Base-by-base conservation (phyloP, 2,113 vertebrate genomes). In the Mirounga angustirostris region DNA sequence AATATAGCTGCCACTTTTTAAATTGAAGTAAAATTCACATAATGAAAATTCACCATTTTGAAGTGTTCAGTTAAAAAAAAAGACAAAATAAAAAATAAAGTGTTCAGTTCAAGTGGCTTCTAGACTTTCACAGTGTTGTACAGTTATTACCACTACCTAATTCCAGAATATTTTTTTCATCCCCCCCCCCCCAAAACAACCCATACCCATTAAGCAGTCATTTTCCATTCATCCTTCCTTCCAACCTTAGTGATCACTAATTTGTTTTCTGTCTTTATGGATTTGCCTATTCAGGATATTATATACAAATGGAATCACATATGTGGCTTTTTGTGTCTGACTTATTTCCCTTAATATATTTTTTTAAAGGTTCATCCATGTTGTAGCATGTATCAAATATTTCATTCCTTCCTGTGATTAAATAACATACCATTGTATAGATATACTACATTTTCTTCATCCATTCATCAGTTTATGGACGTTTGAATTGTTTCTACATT, bases 161-260 rank as follows among this genome's bases (percentile, higher is more conserved):
- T 84, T 90, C 30, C 22, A 79, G n/a, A 92, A 67, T 59, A 92
- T 26, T 81, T 86, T 86, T 56, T 30, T 54, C 33, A 43, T 10
- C 7, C 7, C 7, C 1, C 7, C 7, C 1, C 36, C 1, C 1
- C 2, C 4, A 7, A 28, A 63, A 10, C 65, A 16, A 2, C 11
- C 6, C 12, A 83, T 78, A 14, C 24, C 15, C 26, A 73, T 82
- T 81, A 74, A 83, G 19, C 7, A 81, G 24, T 30, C 78, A 89
- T 54, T 89, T n/a, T 4, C 4, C 13, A 65, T 73, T 81, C 22
- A 59, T 28, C 52, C 14, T 40, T 88, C 30, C 7, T 36, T 82
- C 7, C n/a, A 83, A 76, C 19, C 33, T 71, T 81, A 30, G 43
- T 61, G 5, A 43, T 28, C 40, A 89, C 6, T 94, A 56, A 93